Evolutionary conservation across 2,797 vertebrate genomes (phyloP), one percentile per base, ranked within the genome.

Genomic region (Erethizon dorsatum): DNA sequence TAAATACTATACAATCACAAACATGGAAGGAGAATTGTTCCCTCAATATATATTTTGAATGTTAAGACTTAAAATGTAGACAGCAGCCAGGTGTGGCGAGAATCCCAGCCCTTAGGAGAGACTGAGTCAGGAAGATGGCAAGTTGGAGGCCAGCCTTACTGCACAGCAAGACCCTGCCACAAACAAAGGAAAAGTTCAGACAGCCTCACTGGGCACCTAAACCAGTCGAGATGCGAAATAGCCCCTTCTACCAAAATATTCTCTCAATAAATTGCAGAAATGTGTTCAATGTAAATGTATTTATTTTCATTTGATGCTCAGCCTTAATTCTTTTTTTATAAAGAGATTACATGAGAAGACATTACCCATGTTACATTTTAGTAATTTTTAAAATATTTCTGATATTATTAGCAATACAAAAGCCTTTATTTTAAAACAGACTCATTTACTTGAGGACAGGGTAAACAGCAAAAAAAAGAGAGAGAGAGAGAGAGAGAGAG

Each of bases 41-140:
- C 47, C 73, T 52, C 75, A 5, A 6, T 59, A 37, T 97, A 56
- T 65, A 92, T 11, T 61, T 97, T 92, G 11, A 37, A 18, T 86
- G 13, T 37, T 56, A 91, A 84, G 45, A 69, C 59, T 91, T 84
- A 61, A 90, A 83, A 63, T 45, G 57, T 28, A 54, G 47, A 31
- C 15, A 54, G 50, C 6, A 26, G 6, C 24, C 11, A 28, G 41
- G 41, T 47, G 3, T 75, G 71, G 41, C 13, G 41, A 75, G 22
- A 47, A 75, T 47, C 18, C 24, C 24, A 47, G 10, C 4, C 28
- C 22, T 45, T 24, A 24, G 59, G 41, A 24, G 71, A 75, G 24
- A 12, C 37, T 71, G 69, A 71, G 37, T 71, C 18, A 71, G 69
- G 67, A 71, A 37, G n/a, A 18, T 37, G 67, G 37, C 69, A 75